These are phyloP conservation scores for Microctonus brassicae DNA, from an alignment of 2,888 invertebrate genomes.

Conservation along the genomic window DNA sequence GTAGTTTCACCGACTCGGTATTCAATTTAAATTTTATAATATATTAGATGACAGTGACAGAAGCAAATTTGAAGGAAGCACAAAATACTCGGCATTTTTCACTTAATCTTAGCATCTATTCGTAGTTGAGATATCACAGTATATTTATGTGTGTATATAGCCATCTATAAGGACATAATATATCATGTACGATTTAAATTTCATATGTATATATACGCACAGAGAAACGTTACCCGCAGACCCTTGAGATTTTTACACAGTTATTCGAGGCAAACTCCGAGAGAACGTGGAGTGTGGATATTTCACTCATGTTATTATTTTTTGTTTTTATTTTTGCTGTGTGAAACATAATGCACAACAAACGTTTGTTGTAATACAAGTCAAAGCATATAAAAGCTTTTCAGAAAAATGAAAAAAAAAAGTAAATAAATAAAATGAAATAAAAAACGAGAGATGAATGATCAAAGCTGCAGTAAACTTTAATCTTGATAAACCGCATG, in stretches of 20 bases:
- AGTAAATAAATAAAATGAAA: constrained; percentile 1
- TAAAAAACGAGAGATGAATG: constrained; percentile 8
- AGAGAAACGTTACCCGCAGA: not conserved
- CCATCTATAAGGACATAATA: not conserved
- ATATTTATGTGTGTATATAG: not conserved
- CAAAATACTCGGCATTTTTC: too few species aligned
- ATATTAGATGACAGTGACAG: too few species aligned
- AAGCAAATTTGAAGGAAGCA: too few species aligned
- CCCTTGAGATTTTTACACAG: not conserved
- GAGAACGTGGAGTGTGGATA: constrained; percentile 25
- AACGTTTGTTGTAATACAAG: constrained; percentile 51
- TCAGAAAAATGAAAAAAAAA: not conserved
- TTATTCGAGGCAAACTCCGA: not conserved
- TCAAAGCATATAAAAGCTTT: constrained; percentile 10
- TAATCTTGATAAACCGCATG: constrained; percentile 20
- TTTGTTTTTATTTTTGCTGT: not conserved
- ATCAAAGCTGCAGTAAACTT: constrained; percentile 21
- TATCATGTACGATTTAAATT: not conserved
- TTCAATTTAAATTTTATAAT: too few species aligned
- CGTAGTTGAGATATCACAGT: too few species aligned
- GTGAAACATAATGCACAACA: constrained; percentile 44
- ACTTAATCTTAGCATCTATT: too few species aligned
- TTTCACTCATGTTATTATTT: constrained; percentile 10
- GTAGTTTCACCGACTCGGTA: too few species aligned
- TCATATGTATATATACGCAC: not conserved